phyloP scores from a whole-genome alignment of 2,888 invertebrate genomes.

The Caenorhabditis sulstoni region DNA sequence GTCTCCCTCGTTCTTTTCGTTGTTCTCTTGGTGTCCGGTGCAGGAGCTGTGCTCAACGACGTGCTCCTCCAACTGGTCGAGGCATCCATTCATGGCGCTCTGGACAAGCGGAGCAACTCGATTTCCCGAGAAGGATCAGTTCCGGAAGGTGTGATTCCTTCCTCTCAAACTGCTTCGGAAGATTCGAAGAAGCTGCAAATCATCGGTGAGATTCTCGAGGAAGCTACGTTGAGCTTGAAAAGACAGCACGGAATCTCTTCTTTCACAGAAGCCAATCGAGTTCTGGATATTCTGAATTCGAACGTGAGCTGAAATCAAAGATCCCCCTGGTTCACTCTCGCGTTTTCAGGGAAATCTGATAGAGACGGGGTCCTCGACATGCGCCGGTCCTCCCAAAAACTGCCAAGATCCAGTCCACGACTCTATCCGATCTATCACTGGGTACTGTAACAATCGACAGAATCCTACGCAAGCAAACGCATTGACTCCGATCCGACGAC shows the following conservation, averaged over 20 bases:
- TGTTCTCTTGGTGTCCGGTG: neutral
- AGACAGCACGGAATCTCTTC: neutral
- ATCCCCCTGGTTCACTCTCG: neutral
- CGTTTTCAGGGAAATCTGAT: neutral
- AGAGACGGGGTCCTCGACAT: neutral
- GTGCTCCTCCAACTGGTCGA: constrained; percentile 3
- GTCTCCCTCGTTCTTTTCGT: neutral
- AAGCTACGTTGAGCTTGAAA: constrained; percentile 21
- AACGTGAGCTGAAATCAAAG: neutral
- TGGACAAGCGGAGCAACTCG: neutral
- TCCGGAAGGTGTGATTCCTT: neutral
- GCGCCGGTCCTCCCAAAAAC: constrained; percentile 2
- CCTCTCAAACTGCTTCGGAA: constrained; percentile 16
- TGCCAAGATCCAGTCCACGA: constrained; percentile 17
- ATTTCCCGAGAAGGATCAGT: neutral
- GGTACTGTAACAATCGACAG: constrained; percentile 89
- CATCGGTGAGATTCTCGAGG: constrained; percentile 23
- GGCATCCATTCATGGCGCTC: neutral
- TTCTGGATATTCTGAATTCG: neutral
- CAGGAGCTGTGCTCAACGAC: neutral
- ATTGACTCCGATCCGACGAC: constrained; percentile 89
- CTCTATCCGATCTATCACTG: constrained; percentile 83
- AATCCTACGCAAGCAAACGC: constrained; percentile 89
- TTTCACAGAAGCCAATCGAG: neutral
- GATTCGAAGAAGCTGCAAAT: constrained; percentile 20